Evolutionary conservation across 2,888 invertebrate species (phyloP), one percentile per base, ranked within the genome.

Genomic region (Eumacrocentrus americanus): DNA sequence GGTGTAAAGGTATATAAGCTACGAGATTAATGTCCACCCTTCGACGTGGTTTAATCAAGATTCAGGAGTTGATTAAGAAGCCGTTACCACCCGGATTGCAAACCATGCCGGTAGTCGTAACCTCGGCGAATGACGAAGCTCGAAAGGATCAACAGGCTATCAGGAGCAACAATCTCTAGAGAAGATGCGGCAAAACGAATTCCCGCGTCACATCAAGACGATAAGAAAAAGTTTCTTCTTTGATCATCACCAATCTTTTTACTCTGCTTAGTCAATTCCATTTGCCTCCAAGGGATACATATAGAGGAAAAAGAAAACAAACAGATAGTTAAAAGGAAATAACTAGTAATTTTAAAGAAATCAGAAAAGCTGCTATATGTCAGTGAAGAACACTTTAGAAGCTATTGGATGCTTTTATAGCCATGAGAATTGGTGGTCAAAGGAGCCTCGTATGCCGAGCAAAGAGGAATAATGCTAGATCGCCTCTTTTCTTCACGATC

Each of bases 61-160:
- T 54, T 54, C 44, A 16, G 29, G 18, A 54, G 54, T 54, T 54
- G 54, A 54, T 54, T 54, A 54, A 54, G 54, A 54, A 22, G 12
- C 42, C 44, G 44, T 54, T 54, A 54, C 44, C 44, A 44, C 44
- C 54, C 18, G 16, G 50, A 35, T 42, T 42, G 53, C 25, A 42
- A 54, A 54, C 44, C 44, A 54, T 54, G 54, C 42, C 25, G 44
- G 34, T 25, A 44, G 54, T 35, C 44, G 18, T 54, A 53, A 46
- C 23, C 23, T 12, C 42, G 51, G 11, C 29, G 44, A 54, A 54
- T 29, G n/a, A 42, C 25, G 34, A 11, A 42, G 42, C 23, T 25
- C 23, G 23, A 50, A 50, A 29, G 29, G 54, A 54, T 54, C 54
- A 54, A 54, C 54, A 54, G 44, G 54, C 54, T 44, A 54, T 54